These are phyloP conservation scores for Papilio elwesi DNA, from an alignment of 2,888 invertebrate genomes.

Conservation along the genomic window DNA sequence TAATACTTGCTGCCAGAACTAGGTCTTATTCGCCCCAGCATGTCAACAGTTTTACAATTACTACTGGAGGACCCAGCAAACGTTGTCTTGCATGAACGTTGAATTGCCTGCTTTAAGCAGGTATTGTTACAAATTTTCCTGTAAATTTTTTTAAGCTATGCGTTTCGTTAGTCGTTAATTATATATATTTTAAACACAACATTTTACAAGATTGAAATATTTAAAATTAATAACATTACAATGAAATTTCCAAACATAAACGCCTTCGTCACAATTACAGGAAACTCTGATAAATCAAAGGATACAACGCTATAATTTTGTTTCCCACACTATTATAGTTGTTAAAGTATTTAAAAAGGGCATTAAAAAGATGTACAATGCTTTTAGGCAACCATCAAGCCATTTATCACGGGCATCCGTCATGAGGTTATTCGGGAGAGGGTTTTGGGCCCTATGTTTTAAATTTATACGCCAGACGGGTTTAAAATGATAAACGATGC, in stretches of 20 bases:
- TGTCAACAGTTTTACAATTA: too few relatives aligned
- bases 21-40: too few relatives aligned
- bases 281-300: constrained; percentile 18
- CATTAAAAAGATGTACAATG: constrained; percentile 29
- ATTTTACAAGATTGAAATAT: too few relatives aligned
- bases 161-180: too few relatives aligned
- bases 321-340: constrained; percentile 19
- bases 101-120: too few relatives aligned
- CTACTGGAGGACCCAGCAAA: too few relatives aligned
- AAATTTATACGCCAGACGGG: constrained; percentile 29
- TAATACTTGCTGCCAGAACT: too few relatives aligned
- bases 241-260: constrained; percentile 4
- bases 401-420: constrained; percentile 43
- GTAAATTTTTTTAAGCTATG: too few relatives aligned
- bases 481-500: constrained; percentile 41
- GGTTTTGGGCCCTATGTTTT: constrained; percentile 39
- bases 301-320: constrained; percentile 6
- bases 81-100: too few relatives aligned
- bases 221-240: constrained; percentile 1
- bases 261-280: background rate
- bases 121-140: too few relatives aligned
- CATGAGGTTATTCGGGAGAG: constrained; percentile 40
- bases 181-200: too few relatives aligned
- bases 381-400: constrained; percentile 37
- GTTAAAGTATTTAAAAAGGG: constrained; percentile 31